Conservation (phyloP, 2,888 invertebrate species). For the Chironomus riparius region DNA sequence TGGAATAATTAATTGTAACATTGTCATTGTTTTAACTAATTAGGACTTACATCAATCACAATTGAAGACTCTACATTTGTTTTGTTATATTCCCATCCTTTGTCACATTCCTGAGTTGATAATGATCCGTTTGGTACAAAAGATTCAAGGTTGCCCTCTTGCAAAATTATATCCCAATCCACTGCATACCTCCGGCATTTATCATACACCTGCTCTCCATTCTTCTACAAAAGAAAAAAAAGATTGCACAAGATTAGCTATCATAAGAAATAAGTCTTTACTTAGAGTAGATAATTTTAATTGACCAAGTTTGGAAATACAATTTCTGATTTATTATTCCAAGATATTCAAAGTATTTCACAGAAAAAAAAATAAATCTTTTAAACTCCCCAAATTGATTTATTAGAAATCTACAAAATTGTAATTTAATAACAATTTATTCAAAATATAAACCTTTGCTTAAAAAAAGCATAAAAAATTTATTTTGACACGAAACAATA, state of each 20-base stretch:
- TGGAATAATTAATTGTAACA: too few relatives aligned
- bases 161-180: constrained; percentile 55
- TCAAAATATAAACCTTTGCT: too few relatives aligned
- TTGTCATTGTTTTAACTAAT: too few relatives aligned
- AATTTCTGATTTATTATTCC: too few relatives aligned
- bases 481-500: constrained; percentile 1
- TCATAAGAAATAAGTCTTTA: too few relatives aligned
- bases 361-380: too few relatives aligned
- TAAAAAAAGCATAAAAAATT: too few relatives aligned
- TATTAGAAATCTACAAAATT: too few relatives aligned
- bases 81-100: constrained; percentile 73
- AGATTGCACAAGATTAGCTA: background rate
- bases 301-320: background rate
- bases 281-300: too few relatives aligned
- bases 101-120: constrained; percentile 57
- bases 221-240: constrained; percentile 32
- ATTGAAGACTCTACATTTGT: constrained; percentile 64
- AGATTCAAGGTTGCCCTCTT: constrained; percentile 37
- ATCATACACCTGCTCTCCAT: constrained; percentile 48
- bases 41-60: constrained; percentile 66
- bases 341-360: too few relatives aligned
- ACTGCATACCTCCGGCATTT: constrained; percentile 64
- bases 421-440: too few relatives aligned
- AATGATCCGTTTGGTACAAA: constrained; percentile 48
- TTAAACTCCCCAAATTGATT: too few relatives aligned